Percentiles rank a stretch among this genome's conserved stretches.
Conservation (phyloP, 2,797 vertebrate species). For the Tympanoctomys barrerae region DNA sequence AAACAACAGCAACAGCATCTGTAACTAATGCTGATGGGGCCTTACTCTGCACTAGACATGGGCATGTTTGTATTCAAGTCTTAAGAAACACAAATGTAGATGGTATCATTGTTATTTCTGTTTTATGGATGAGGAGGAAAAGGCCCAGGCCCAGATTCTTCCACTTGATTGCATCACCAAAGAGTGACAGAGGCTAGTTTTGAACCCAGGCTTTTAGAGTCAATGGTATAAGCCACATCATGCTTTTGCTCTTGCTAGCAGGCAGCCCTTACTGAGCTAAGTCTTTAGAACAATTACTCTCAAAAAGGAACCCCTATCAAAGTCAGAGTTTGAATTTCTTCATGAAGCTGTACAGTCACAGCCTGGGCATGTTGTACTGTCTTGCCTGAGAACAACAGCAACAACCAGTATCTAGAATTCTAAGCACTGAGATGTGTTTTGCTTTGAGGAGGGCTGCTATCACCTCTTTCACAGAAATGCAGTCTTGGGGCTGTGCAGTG, state of each 20-base stretch:
- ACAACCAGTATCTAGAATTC: not conserved
- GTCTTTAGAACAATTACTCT: not conserved
- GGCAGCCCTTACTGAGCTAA: not conserved
- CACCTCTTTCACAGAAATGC: not conserved
- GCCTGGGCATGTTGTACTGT: rapidly evolving
- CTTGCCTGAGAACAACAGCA: not conserved
- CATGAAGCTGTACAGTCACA: not conserved
- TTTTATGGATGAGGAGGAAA: not conserved
- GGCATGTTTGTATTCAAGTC: not conserved
- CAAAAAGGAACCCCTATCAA: not conserved
- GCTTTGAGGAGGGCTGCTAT: not conserved
- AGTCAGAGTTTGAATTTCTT: not conserved
- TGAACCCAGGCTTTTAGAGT: not conserved
- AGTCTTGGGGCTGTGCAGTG: not conserved
- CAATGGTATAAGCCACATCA: rapidly evolving
- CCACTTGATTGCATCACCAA: not conserved
- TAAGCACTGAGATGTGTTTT: not conserved
- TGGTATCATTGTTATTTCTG: not conserved
- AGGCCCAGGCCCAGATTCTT: not conserved
- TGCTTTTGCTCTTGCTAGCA: rapidly evolving
- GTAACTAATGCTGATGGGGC: no score
- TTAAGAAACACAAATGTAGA: not conserved
- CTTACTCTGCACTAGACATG: not conserved
- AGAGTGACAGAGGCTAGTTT: not conserved
- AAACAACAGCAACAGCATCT: not conserved